Base-by-base conservation (phyloP, 1,140 invertebrate genomes). In the Penaeus chinensis region DNA sequence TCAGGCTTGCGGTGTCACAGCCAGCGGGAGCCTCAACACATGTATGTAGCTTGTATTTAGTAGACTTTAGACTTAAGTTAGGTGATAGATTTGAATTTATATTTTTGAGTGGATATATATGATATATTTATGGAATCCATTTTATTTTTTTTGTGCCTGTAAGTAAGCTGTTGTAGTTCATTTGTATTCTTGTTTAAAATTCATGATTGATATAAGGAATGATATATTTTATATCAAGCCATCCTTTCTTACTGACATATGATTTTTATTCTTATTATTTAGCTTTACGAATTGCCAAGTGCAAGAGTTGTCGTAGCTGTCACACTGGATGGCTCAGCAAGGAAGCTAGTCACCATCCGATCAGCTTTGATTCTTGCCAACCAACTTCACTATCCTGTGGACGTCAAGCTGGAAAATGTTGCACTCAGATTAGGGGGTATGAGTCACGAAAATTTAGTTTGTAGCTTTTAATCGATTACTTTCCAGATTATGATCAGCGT, bases 261-360 rank as follows among this genome's bases (percentile, higher is more conserved):
- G 24, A 10, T 81, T 66, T 80, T 69, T 22, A 47, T 60, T 63
- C 77, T 85, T 60, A 42, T 62, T 65, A 42, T 60, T 79, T 76
- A 89, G 83, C 69, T 24, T 65, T 81, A 78, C 69, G 92, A 93
- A 83, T 79, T 93, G 13, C 92, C 93, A 54, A 94, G 94, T 90
- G 95, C 95, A 0, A 93, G 96, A 89, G 93, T 98, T 27, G 96
- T 98, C 16, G 96, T 98, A 91, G 96, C 96, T 90, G 96, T 99
- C 1, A 95, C 95, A 4, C 93, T 99, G 83, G 97, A 98, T 92
- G 97, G 97, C 1, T 98, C 96, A 62, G 98, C 98, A 0, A 94
- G 96, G 87, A 99, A 99, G 93, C 93, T 99, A 84, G 96, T 99
- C n/a, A 97, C 96, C n/a, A 95, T 99, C 7, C 94, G 97, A 84